Base-by-base conservation (phyloP, 2,888 invertebrate species). In the Drosophila cyrtoloma region DNA sequence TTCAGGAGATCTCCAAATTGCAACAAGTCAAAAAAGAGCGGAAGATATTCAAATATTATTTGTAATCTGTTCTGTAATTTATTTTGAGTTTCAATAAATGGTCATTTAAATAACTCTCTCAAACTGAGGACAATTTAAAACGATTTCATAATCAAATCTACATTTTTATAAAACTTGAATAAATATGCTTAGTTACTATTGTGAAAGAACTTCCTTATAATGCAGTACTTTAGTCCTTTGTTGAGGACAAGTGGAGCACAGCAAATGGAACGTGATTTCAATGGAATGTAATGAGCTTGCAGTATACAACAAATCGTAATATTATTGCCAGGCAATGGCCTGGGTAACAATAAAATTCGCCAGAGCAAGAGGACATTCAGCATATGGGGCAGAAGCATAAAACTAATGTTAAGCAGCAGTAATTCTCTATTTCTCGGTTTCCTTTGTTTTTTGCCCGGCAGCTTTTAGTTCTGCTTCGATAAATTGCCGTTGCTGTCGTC, bases 301-400 rank as follows among this genome's bases (percentile, higher is more conserved):
- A 85, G 83, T 77, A 85, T 81, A 83, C 86, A 86, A 76, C 80
- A 88, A 84, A 86, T 86, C 75, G 84, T 71, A 50, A 69, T 77
- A 81, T 82, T 87, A 85, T 87, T 75, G 82, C 78, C 74, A 64
- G 76, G 71, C 79, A 81, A 81, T 77, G 81, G 64, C 85, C 78
- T 26, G 63, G 30, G 55, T 65, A 72, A 77, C 71, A 77, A 86
- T 86, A 83, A 84, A 84, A 86, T 78, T 77, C 72, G 84, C 76
- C 63, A 81, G 64, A 67, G 72, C 72, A 64, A 3, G n/a, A 64
- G 68, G 79, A 73, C 75, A 30, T 57, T 37, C 19, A 19, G 51
- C 72, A 74, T 53, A 63, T 70, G 70, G 76, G 64, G 72, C 52
- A 67, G 58, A 65, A 73, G 37, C 80, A 86, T 86, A 84, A 86